Conservation (phyloP, 1,140 invertebrate genomes). For the Drosophila navojoa region DNA sequence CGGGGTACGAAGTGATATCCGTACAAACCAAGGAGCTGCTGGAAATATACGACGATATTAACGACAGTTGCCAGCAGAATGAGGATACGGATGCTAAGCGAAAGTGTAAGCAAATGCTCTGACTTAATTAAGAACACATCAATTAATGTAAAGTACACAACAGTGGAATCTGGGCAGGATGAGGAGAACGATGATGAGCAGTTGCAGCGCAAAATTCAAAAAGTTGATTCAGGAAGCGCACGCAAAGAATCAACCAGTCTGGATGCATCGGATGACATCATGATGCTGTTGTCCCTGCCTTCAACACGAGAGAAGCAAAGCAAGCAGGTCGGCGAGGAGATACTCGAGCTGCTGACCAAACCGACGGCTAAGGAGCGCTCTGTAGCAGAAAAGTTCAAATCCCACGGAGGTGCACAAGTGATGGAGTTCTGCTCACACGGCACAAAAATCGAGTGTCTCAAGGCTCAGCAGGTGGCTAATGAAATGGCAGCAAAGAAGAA, state of each 20-base stretch:
- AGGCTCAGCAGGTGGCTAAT: constrained; percentile 86
- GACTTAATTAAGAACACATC: background rate
- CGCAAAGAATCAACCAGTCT: constrained; percentile 84
- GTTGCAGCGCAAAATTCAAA: constrained; percentile 49
- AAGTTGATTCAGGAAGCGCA: constrained; percentile 28
- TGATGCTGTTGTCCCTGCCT: constrained; percentile 94
- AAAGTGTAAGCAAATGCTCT: constrained; percentile 66
- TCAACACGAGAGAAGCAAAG: constrained; percentile 97
- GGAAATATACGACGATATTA: constrained; percentile 87
- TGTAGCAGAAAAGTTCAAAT: constrained; percentile 96
- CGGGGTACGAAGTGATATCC: constrained; percentile 87
- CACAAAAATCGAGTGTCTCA: constrained; percentile 94
- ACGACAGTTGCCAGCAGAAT: constrained; percentile 73
- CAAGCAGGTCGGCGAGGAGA: constrained; percentile 98
- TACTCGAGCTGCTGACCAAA: constrained; percentile 96
- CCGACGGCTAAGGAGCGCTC: constrained; percentile 98
- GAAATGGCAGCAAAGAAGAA: constrained; percentile 82
- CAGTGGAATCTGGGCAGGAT: constrained; percentile 47
- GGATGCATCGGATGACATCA: constrained; percentile 87
- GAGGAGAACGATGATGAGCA: constrained; percentile 31
- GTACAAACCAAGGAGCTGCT: constrained; percentile 89
- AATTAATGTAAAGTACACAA: background rate
- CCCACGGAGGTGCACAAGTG: constrained; percentile 96
- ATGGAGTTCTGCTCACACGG: constrained; percentile 98
- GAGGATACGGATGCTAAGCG: constrained; percentile 82